A percentile compares a stretch with the other conserved stretches of the same genome.
phyloP scores from a whole-genome alignment of 2,888 invertebrate genomes.

The Zelleria hepariella region DNA sequence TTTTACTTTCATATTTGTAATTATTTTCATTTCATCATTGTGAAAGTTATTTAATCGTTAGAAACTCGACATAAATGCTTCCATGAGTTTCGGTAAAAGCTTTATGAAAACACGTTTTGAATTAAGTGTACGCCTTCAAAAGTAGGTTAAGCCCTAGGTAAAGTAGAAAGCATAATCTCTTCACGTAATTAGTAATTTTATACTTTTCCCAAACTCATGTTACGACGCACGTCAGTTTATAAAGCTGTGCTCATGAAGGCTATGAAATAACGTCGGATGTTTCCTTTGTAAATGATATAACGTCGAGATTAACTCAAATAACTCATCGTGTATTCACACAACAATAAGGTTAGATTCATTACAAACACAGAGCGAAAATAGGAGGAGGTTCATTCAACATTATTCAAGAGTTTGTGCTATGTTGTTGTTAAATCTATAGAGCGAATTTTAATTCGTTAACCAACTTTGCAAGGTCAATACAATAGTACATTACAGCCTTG shows the following conservation, averaged over 20 bases:
- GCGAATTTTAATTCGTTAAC: too few relatives aligned
- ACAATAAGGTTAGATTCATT: background rate
- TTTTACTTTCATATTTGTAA: too few relatives aligned
- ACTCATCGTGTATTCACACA: slow-evolving; percentile 4
- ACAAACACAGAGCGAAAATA: background rate
- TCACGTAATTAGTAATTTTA: background rate
- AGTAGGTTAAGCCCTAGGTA: background rate
- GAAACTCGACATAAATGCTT: too few relatives aligned
- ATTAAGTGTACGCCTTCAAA: background rate
- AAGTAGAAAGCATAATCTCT: background rate
- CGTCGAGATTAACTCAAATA: slow-evolving; percentile 32
- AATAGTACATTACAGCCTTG: too few relatives aligned
- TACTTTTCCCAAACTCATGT: background rate
- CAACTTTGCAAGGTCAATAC: too few relatives aligned
- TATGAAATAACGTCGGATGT: slow-evolving; percentile 21
- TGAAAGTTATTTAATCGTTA: too few relatives aligned
- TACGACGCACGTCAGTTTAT: background rate
- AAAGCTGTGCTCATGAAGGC: slow-evolving; percentile 11
- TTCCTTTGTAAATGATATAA: slow-evolving; percentile 25
- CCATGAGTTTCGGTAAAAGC: too few relatives aligned
- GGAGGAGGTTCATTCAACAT: background rate
- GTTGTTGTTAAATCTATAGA: too few relatives aligned
- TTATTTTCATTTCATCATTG: too few relatives aligned
- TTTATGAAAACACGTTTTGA: background rate
- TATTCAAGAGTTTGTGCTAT: too few relatives aligned